Base-by-base conservation (phyloP, 2,888 invertebrate species). In the Colletes collaris region DNA sequence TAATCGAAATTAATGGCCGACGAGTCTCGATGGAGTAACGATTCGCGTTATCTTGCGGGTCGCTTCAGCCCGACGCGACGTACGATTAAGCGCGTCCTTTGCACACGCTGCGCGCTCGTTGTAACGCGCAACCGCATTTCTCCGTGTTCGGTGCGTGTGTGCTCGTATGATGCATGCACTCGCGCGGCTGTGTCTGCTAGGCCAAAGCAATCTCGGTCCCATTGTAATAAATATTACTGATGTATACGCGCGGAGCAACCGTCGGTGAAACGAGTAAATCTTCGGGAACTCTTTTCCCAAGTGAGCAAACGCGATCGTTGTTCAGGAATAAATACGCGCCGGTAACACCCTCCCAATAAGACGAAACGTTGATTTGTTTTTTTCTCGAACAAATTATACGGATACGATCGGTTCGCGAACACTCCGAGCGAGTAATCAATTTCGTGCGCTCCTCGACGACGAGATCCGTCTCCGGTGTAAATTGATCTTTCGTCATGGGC, bases 231-330 rank as follows among this genome's bases (percentile, higher is more conserved):
- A 76, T 55, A 71, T 60, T 71, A 37, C 40, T 27, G 53, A 53
- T 59, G 35, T 19, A 37, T n/a, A 35, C 8, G 27, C 63, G 52
- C 59, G 60, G n/a, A 50, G 10, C n/a, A 56, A 27, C 11, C 52
- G 46, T 27, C 8, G 52, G 10, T 58, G 16, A 50, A 35, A 35
- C 75, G 52, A 62, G 74, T 55, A 74, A 63, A 74, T 74, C 74
- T 74, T 68, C 40, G 67, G 27, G 50, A 68, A 74, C 74, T 62
- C 62, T 73, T 67, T 73, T n/a, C 10, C 44, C 37, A 59, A 44
- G 4, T 16, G 27, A 35, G 13, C n/a, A 35, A 37, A 27, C 49
- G 27, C 27, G 27, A 27, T 16, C 37, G 52, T 13, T 35, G 6
- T 19, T 5, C 27, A 2, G 1, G 27, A 27, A 27, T 27, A 27